Conservation (phyloP, 2,797 vertebrate genomes). For the Phylloscopus collybita region DNA sequence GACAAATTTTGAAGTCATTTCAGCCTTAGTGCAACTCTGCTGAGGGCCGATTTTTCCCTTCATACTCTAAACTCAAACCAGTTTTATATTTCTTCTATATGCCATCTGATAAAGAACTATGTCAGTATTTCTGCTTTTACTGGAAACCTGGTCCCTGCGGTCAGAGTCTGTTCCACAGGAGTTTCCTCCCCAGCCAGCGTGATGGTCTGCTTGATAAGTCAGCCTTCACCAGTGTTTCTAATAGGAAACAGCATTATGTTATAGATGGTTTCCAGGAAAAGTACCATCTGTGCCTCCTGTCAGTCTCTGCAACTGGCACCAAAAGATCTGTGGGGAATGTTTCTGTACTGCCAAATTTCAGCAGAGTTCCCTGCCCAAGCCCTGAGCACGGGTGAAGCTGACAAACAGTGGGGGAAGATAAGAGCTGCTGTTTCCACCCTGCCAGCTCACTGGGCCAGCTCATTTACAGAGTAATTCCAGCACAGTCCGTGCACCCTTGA, state of each 20-base stretch:
- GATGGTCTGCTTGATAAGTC: not conserved
- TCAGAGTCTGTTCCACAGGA: constrained; percentile 1
- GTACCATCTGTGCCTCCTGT: constrained; percentile 47
- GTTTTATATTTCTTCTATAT: not conserved
- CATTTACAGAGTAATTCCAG: not conserved
- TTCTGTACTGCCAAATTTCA: not conserved
- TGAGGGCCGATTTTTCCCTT: not conserved
- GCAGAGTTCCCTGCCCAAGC: not conserved
- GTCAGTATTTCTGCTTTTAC: constrained; percentile 27
- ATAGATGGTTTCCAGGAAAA: constrained; percentile 47
- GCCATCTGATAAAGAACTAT: not conserved
- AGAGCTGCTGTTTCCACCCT: constrained; percentile 2
- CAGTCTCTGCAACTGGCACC: constrained; percentile 41
- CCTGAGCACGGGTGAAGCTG: not conserved
- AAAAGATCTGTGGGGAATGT: not conserved
- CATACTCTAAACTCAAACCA: not conserved
- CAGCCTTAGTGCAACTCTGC: not conserved
- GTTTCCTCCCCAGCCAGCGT: not conserved
- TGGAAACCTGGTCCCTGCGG: not conserved
- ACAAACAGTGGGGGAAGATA: not conserved
- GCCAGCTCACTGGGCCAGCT: not conserved
- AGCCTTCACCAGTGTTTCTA: not conserved
- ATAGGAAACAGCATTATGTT: constrained; percentile 25
- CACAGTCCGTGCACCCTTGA: not conserved
- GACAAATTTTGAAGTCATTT: not conserved